Evolutionary conservation across 1,140 invertebrate genomes (phyloP).

Genomic region (Pogonus chalceus): DNA sequence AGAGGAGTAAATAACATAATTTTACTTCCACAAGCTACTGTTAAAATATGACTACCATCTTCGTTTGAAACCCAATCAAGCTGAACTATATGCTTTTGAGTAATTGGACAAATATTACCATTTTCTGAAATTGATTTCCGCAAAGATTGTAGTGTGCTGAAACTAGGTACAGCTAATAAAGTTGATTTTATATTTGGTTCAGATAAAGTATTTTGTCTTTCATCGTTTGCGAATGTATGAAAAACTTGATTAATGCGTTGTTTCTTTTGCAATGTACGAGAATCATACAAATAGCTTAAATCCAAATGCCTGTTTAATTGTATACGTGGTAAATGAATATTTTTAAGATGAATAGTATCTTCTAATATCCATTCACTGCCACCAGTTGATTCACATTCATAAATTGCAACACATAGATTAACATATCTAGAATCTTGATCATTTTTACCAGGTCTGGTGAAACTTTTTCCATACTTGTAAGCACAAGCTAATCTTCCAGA

Average conservation of each 20-base stretch:
- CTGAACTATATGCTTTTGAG: constrained; percentile 82
- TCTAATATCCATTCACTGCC: constrained; percentile 98
- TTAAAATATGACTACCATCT: constrained; percentile 95
- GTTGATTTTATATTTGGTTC: constrained; percentile 57
- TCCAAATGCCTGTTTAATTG: constrained; percentile 73
- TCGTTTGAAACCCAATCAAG: constrained; percentile 99
- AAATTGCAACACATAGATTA: constrained; percentile 93
- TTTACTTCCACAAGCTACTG: constrained; percentile 91
- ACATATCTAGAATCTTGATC: constrained; percentile 79
- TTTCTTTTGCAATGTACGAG: constrained; percentile 67
- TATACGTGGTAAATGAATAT: constrained; percentile 74
- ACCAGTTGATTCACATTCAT: constrained; percentile 98
- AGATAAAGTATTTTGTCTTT: constrained; percentile 40
- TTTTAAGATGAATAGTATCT: constrained; percentile 86
- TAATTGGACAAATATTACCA: constrained; percentile 78
- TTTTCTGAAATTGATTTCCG: constrained; percentile 83
- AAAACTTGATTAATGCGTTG: constrained; percentile 62
- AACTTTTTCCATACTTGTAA: constrained; percentile 83
- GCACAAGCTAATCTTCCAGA: constrained; percentile 94
- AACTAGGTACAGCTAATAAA: constrained; percentile 80
- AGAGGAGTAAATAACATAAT: constrained; percentile 76
- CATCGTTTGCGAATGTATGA: constrained; percentile 47
- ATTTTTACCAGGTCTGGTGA: constrained; percentile 64
- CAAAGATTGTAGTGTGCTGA: constrained; percentile 82
- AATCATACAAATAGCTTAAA: constrained; percentile 72